Evolutionary conservation across 2,888 invertebrate genomes (phyloP).

Genomic region (Cinara cedri): DNA sequence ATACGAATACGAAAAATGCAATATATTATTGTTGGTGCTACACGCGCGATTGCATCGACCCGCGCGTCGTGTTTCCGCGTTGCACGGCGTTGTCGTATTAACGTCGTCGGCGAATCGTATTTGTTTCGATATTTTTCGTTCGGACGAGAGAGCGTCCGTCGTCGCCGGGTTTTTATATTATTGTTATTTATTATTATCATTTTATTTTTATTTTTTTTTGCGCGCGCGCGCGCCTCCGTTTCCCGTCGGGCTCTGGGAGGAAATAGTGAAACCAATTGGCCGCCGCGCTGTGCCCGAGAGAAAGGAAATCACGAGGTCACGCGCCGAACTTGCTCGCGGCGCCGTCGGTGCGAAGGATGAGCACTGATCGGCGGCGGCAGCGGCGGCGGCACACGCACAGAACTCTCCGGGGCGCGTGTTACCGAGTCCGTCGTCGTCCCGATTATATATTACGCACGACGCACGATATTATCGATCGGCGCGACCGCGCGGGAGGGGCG

Average conservation of each 20-base stretch:
- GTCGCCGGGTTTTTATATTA: background rate
- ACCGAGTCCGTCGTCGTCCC: background rate
- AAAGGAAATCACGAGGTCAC: constrained; percentile 57
- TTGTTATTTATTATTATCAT: no score
- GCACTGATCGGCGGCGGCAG: no score
- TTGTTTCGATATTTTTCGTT: background rate
- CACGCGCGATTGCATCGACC: no score
- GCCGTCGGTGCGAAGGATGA: no score
- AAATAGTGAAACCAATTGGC: constrained; percentile 39
- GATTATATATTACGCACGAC: constrained; percentile 29
- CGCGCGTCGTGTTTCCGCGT: no score
- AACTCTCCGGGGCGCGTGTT: no score
- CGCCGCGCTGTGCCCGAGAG: constrained; percentile 28
- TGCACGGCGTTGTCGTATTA: no score
- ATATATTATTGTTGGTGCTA: no score
- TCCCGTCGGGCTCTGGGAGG: background rate
- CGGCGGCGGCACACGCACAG: background rate
- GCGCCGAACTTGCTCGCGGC: constrained; percentile 20
- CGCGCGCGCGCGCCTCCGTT: background rate
- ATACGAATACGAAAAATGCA: no score
- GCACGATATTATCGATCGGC: constrained; percentile 48
- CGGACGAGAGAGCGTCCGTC: background rate
- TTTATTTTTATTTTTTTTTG: background rate
- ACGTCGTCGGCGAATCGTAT: background rate
- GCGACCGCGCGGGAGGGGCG: no score